Evolutionary conservation across 2,797 vertebrate species (phyloP).

Genomic region (Eulemur coronatus): DNA sequence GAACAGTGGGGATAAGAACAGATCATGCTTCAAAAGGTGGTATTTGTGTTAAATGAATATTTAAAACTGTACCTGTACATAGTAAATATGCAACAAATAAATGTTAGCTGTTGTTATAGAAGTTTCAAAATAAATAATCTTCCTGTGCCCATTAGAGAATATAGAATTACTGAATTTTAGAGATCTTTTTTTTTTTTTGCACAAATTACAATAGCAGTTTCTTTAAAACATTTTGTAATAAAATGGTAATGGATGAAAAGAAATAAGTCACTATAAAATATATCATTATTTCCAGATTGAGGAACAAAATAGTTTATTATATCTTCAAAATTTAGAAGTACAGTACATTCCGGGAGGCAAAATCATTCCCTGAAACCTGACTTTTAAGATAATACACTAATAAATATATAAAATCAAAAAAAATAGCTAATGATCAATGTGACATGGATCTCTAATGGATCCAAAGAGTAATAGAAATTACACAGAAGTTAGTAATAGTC

Average conservation of each 20-base stretch:
- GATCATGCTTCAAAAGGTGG: neutral
- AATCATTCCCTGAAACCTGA: neutral
- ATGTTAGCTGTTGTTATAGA: neutral
- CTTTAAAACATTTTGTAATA: constrained; percentile 14
- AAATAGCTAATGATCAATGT: neutral
- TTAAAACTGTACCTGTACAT: neutral
- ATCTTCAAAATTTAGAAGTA: constrained; percentile 41
- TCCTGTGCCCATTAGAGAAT: constrained; percentile 13
- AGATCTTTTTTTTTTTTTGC: neutral
- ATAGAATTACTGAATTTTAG: neutral
- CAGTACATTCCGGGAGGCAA: neutral
- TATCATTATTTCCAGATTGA: constrained; percentile 32
- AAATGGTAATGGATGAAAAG: constrained; percentile 9
- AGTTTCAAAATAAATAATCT: neutral
- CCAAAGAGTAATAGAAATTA: constrained; percentile 5
- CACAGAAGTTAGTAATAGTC: neutral
- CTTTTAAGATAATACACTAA: neutral
- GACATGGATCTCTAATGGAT: neutral
- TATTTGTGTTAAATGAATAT: neutral
- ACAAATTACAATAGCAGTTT: neutral
- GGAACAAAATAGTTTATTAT: neutral
- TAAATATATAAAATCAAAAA: neutral
- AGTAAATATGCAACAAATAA: neutral
- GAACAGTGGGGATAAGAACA: neutral
- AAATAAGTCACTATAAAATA: neutral